Conservation (phyloP, 1,140 invertebrate species). For the Battus philenor region DNA sequence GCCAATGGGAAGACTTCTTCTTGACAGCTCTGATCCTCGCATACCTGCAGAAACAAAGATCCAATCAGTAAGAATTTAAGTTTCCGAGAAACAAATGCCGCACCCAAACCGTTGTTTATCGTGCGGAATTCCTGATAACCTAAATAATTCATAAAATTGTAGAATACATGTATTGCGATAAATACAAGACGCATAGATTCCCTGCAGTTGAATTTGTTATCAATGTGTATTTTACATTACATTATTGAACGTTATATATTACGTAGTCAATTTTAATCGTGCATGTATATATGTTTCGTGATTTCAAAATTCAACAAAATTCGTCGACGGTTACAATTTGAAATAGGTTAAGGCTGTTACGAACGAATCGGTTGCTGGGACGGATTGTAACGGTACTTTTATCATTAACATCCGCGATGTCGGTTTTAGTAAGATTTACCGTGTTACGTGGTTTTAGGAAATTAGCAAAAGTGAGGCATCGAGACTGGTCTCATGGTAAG, state of each 20-base stretch:
- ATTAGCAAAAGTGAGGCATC: slow-evolving; percentile 3
- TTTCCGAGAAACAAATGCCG: slow-evolving; percentile 35
- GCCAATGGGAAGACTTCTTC: slow-evolving; percentile 94
- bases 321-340: slow-evolving; percentile 8
- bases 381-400: slow-evolving; percentile 3
- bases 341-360: not conserved
- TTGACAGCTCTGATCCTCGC: slow-evolving; percentile 92
- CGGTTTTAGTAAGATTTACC: slow-evolving; percentile 3
- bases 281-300: not conserved
- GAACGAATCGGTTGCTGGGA: not conserved
- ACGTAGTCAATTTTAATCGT: slow-evolving; percentile 12
- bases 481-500: slow-evolving; percentile 6
- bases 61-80: slow-evolving; percentile 17
- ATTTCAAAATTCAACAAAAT: slow-evolving; percentile 11
- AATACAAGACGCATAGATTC: slow-evolving; percentile 49
- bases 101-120: slow-evolving; percentile 54
- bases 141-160: slow-evolving; percentile 61
- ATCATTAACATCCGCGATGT: not conserved
- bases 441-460: not conserved
- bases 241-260: slow-evolving; percentile 32
- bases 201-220: slow-evolving; percentile 53
- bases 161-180: slow-evolving; percentile 59
- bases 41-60: slow-evolving; percentile 82
- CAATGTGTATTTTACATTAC: slow-evolving; percentile 37
- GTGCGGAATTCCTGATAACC: slow-evolving; percentile 68